Conservation (phyloP, 1,140 invertebrate genomes). For the Alviniconcha marisindica region DNA sequence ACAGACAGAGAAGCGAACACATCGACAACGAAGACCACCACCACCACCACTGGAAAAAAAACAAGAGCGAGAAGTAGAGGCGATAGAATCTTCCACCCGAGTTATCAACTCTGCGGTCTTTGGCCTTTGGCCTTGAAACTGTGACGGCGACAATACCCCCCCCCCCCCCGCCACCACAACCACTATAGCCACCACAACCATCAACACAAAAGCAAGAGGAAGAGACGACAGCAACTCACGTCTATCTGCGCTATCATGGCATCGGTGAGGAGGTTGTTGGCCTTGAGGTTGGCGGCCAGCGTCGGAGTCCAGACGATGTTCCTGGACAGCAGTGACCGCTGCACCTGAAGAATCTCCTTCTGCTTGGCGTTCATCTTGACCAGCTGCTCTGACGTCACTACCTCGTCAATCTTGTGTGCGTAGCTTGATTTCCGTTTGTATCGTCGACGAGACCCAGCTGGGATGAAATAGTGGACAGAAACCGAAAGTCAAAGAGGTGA, state of each 20-base stretch:
- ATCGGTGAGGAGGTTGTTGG: conserved; percentile 45
- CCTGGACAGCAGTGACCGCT: conserved; percentile 47
- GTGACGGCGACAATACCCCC: not conserved
- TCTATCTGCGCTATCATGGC: conserved; percentile 42
- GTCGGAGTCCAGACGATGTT: conserved; percentile 51
- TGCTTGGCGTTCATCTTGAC: conserved; percentile 49
- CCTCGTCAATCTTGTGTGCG: too few species aligned
- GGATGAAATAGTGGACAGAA: too few species aligned
- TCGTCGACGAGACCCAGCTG: too few species aligned
- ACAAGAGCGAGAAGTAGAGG: not conserved
- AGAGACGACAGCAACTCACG: conserved; percentile 33
- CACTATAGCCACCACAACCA: not conserved
- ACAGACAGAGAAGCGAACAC: not conserved
- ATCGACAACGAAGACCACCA: not conserved
- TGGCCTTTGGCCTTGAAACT: not conserved
- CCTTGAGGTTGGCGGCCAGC: conserved; percentile 28
- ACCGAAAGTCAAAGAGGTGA: too few species aligned
- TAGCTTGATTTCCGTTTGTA: too few species aligned
- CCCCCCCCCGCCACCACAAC: not conserved
- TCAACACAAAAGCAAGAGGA: not conserved
- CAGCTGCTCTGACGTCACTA: too few species aligned
- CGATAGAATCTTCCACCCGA: too few species aligned
- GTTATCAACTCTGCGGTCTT: too few species aligned
- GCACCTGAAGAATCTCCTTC: conserved; percentile 44
- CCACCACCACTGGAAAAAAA: not conserved